Conservation (phyloP, 2,888 invertebrate genomes). For the Hirtodrosophila histrioides region DNA sequence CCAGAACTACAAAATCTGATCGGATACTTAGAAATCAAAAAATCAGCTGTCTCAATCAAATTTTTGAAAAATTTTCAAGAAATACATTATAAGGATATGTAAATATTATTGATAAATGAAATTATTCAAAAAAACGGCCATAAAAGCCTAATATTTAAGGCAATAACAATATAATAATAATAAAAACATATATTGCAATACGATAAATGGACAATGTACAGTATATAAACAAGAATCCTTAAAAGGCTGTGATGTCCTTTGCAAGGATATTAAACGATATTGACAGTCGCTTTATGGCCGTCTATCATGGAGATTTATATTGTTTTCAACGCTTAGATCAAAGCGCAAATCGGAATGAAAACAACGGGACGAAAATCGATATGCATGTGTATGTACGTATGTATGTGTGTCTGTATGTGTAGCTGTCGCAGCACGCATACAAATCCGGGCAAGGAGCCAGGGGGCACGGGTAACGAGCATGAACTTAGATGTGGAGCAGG, state of each 20-base stretch:
- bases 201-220: too few species aligned
- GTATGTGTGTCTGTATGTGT: background rate
- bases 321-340: conserved; percentile 61
- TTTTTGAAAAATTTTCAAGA: too few species aligned
- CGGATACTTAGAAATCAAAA: too few species aligned
- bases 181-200: too few species aligned
- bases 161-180: too few species aligned
- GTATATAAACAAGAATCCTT: too few species aligned
- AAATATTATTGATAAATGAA: too few species aligned
- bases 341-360: conserved; percentile 53
- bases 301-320: conserved; percentile 43
- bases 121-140: too few species aligned
- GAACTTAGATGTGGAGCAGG: conserved; percentile 55
- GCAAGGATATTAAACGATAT: conserved; percentile 11
- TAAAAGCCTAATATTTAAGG: too few species aligned
- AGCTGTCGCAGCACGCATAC: conserved; percentile 53
- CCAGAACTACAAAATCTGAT: too few species aligned
- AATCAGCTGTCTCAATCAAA: too few species aligned
- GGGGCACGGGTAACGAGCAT: conserved; percentile 9
- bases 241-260: background rate
- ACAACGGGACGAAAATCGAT: conserved; percentile 64
- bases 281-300: conserved; percentile 33
- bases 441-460: conserved; percentile 12
- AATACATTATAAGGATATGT: too few species aligned
- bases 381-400: conserved; percentile 9